phyloP scores from a whole-genome alignment of 1,140 invertebrate species.

The Drosophila kepulauana region DNA sequence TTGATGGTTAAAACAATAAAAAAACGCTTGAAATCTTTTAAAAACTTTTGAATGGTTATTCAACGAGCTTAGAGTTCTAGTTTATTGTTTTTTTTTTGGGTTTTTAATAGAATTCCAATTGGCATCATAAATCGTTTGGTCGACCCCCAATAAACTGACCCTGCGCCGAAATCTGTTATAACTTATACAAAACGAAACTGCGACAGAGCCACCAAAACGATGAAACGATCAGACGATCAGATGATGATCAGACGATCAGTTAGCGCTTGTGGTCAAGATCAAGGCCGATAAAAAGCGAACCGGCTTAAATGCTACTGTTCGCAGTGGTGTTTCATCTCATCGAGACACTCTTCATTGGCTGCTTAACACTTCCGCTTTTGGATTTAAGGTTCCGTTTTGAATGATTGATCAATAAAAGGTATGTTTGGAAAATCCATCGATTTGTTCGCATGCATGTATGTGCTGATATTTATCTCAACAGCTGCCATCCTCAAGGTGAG shows the following conservation, averaged over 20 bases:
- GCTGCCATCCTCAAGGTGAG: constrained; percentile 65
- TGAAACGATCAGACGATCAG: not conserved
- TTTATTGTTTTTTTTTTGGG: not conserved
- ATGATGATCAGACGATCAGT: not conserved
- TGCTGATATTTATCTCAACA: constrained; percentile 26
- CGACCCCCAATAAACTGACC: constrained; percentile 27
- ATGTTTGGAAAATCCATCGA: constrained; percentile 48
- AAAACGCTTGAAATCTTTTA: constrained; percentile 1
- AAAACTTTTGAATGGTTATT: not conserved
- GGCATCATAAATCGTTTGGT: constrained; percentile 3
- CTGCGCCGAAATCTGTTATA: constrained; percentile 35
- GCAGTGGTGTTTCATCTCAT: constrained; percentile 21
- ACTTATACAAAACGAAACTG: constrained; percentile 13
- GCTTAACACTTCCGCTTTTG: constrained; percentile 57
- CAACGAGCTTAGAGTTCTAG: constrained; percentile 9
- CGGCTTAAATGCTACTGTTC: constrained; percentile 68
- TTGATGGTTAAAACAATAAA: not conserved
- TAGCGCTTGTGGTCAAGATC: constrained; percentile 76
- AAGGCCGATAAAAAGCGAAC: constrained; percentile 57
- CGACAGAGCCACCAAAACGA: not conserved
- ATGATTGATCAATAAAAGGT: constrained; percentile 72
- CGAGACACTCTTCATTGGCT: constrained; percentile 68
- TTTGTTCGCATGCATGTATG: not conserved
- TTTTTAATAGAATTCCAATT: constrained; percentile 24
- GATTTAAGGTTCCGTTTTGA: constrained; percentile 64